Evolutionary conservation across 2,113 vertebrate genomes (phyloP).

Genomic region (Larimichthys polyactis): DNA sequence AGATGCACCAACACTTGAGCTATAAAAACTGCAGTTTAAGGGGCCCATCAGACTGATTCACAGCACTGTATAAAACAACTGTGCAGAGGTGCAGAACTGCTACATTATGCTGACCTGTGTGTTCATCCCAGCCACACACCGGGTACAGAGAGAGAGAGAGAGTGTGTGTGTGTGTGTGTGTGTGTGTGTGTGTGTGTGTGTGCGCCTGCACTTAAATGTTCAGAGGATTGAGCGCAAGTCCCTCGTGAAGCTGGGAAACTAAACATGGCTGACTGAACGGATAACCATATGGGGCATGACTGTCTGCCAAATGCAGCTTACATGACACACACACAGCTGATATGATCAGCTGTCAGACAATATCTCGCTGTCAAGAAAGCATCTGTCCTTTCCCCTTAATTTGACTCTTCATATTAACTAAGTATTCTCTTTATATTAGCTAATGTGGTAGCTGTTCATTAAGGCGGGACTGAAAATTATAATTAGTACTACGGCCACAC

Average conservation of each 20-base stretch:
- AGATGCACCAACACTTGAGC: constrained; percentile 5
- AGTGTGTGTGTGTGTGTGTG: constrained; percentile 12
- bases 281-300: constrained; percentile 74
- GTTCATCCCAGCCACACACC: constrained; percentile 29
- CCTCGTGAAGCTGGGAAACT: constrained; percentile 55
- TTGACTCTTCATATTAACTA: constrained; percentile 18
- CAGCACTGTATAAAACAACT: neutral
- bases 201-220: constrained; percentile 56
- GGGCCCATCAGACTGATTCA: constrained; percentile 23
- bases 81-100: constrained; percentile 18
- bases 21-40: constrained; percentile 31
- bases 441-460: neutral
- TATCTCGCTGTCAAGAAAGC: constrained; percentile 16
- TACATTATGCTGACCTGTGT: constrained; percentile 38
- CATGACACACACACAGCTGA: constrained; percentile 9
- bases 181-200: constrained; percentile 9
- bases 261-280: constrained; percentile 71
- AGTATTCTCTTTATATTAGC: neutral
- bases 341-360: constrained; percentile 37
- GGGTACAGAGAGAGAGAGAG: neutral
- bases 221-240: constrained; percentile 53
- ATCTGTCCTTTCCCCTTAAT: constrained; percentile 24
- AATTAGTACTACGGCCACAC: neutral
- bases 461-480: neutral
- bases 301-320: constrained; percentile 62